Base-by-base conservation (phyloP, 1,140 invertebrate genomes). In the Cryptotermes secundus region DNA sequence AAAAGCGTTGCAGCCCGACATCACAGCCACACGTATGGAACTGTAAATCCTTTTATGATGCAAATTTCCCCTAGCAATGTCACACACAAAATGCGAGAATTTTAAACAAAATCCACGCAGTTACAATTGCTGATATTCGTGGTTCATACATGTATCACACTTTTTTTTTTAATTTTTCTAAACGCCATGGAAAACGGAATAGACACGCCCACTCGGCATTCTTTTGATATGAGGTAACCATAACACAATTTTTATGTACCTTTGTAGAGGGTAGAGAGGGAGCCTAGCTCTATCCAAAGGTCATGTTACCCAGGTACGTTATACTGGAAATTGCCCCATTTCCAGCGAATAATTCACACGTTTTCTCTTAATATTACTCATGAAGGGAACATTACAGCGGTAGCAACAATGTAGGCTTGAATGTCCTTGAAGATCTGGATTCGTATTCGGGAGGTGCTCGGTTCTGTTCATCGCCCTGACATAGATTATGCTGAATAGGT, bases 31-130 rank as follows among this genome's bases (percentile, higher is more conserved):
- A 72, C 59, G 59, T 72, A 31, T 72, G 59, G n/a, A 72, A 72
- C 59, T 72, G 59, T 72, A 72, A 72, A 72, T 72, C 59, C 59
- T 72, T 72, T 72, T 72, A 72, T 72, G 59, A 72, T 72, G 59
- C 59, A 72, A 72, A 72, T 72, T 72, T 72, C 31, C 59, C 1
- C 59, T 72, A 72, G 31, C 59, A 31, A 26, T 31, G 59, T 72
- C 59, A 72, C 59, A 72, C 14, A 72, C 59, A 72, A 72, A 72
- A 3, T 72, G 59, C 16, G 59, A 31, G 59, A 16, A n/a, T 59
- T 59, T 59, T 59, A 59, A 59, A 59, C 24, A 59, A 59, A 59
- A 31, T 72, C 59, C 59, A 72, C n/a, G 31, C 59, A n/a, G 59
- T 72, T 72, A 72, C 59, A 31, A 72, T 72, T n/a, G 59, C 59